A percentile compares a stretch with the other conserved stretches of the same genome.
Conservation (phyloP, 2,888 invertebrate species). For the Drosophila prostipennis region DNA sequence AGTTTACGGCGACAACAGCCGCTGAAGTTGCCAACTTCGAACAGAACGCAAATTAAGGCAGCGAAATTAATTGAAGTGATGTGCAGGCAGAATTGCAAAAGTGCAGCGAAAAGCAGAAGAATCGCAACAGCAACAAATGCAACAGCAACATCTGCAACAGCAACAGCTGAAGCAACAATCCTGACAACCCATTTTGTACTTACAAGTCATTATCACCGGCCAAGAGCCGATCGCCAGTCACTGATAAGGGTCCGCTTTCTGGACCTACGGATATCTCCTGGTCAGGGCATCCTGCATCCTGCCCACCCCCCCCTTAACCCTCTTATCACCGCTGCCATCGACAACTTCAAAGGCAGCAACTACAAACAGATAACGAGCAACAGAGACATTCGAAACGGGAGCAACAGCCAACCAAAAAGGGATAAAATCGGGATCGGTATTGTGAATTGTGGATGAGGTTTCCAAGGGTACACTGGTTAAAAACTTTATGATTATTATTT, state of each 20-base stretch:
- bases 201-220: constrained; percentile 83
- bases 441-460: not conserved
- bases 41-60: constrained; percentile 75
- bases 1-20: constrained; percentile 47
- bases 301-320: not conserved
- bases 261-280: constrained; percentile 15
- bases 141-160: constrained; percentile 14
- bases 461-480: constrained; percentile 9
- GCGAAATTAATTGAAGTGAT: constrained; percentile 76
- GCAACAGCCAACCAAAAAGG: constrained; percentile 25
- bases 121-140: constrained; percentile 1
- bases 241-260: constrained; percentile 61
- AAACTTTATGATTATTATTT: too few species aligned
- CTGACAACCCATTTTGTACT: constrained; percentile 83
- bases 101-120: constrained; percentile 46
- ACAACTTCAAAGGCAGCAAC: constrained; percentile 73
- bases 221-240: constrained; percentile 62
- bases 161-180: constrained; percentile 43
- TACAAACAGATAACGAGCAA: constrained; percentile 56
- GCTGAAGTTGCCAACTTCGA: constrained; percentile 34
- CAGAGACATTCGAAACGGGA: constrained; percentile 58
- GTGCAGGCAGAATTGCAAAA: constrained; percentile 62
- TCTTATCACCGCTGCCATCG: constrained; percentile 69
- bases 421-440: constrained; percentile 23
- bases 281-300: constrained; percentile 4